A percentile compares a stretch with the other conserved stretches of the same genome.
Evolutionary conservation across 2,888 invertebrate genomes (phyloP).

Genomic region (Panzeria rudis): DNA sequence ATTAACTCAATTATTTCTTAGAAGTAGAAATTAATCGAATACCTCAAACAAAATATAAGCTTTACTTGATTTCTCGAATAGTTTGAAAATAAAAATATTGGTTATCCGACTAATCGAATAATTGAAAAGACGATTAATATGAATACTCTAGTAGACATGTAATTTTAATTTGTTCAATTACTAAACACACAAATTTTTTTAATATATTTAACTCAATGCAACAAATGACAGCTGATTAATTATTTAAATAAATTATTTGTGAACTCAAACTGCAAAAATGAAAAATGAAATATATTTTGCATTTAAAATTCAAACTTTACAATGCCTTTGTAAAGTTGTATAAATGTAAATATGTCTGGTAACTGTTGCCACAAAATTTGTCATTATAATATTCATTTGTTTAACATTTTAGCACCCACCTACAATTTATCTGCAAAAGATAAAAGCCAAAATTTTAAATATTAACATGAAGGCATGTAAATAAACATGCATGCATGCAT

Average conservation of each 20-base stretch:
- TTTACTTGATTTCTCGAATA: too few species aligned
- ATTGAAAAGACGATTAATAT: too few species aligned
- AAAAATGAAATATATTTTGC: background rate
- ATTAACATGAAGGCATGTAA: conserved; percentile 23
- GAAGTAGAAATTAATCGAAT: too few species aligned
- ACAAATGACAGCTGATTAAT: conserved; percentile 40
- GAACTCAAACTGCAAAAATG: background rate
- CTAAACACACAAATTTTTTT: background rate
- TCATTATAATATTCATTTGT: conserved; percentile 51
- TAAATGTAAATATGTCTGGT: background rate
- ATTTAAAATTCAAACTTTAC: conserved; percentile 8
- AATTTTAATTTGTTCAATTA: conserved; percentile 25
- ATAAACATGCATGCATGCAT: conserved; percentile 24
- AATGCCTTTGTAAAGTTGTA: background rate
- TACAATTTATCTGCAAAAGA: conserved; percentile 48
- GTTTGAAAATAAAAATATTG: too few species aligned
- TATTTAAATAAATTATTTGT: conserved; percentile 36
- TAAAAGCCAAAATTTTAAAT: conserved; percentile 10
- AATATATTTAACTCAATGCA: conserved; percentile 3
- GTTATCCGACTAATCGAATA: too few species aligned
- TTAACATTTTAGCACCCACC: conserved; percentile 51
- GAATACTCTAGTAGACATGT: background rate
- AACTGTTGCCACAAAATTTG: conserved; percentile 54
- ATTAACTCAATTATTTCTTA: too few species aligned
- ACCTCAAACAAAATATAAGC: too few species aligned